A percentile compares a stretch with the other conserved stretches of the same genome.
Conservation (phyloP, 2,797 vertebrate species). For the Bufotes viridis region DNA sequence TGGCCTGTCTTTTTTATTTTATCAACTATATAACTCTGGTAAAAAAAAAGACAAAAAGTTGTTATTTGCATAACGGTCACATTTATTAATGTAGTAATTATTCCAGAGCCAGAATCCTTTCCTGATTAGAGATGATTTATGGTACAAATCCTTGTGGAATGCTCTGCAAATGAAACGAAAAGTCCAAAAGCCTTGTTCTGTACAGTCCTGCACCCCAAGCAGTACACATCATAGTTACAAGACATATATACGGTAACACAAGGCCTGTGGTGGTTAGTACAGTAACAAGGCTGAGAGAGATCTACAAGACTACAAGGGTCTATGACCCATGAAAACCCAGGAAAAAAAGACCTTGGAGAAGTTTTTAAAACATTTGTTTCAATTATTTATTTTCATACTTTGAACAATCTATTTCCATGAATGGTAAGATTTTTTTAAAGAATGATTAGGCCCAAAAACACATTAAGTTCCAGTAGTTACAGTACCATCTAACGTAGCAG, state of each 20-base stretch:
- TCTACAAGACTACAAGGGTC: neutral
- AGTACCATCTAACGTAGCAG: conserved; percentile 16
- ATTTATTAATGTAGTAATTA: conserved; percentile 84
- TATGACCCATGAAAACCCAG: neutral
- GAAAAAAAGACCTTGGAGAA: neutral
- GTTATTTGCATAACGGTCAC: conserved; percentile 83
- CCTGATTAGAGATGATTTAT: neutral
- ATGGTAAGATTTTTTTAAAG: conserved; percentile 8
- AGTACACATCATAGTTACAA: conserved; percentile 50
- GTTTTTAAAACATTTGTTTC: conserved; percentile 15
- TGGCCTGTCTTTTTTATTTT: neutral
- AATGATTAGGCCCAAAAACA: conserved; percentile 1
- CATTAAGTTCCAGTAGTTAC: conserved; percentile 5
- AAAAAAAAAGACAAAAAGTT: conserved; percentile 14
- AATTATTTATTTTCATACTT: conserved; percentile 29
- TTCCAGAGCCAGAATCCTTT: conserved; percentile 24
- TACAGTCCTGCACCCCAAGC: conserved; percentile 38
- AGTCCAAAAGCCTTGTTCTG: conserved; percentile 5
- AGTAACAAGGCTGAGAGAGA: neutral
- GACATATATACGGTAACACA: conserved; percentile 25
- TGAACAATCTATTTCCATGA: conserved; percentile 15
- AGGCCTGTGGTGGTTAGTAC: conserved; percentile 32
- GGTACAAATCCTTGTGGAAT: neutral
- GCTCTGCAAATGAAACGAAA: conserved; percentile 18
- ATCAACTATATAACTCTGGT: neutral